Conservation (phyloP, 1,140 invertebrate genomes). For the Vanessa atalanta region DNA sequence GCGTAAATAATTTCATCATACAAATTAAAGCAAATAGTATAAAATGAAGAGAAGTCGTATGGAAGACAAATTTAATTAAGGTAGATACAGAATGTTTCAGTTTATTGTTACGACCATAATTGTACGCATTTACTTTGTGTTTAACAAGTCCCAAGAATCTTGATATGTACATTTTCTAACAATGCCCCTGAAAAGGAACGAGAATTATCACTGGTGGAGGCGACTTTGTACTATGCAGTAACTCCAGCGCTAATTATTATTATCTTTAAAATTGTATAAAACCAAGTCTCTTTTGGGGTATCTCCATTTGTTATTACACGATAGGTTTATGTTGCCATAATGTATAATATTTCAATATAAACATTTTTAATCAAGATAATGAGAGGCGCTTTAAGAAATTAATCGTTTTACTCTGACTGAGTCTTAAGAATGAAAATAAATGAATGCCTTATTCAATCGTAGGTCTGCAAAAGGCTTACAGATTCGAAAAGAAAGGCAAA, state of each 20-base stretch:
- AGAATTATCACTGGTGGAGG: slow-evolving; percentile 9
- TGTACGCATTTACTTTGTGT: slow-evolving; percentile 34
- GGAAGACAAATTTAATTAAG: slow-evolving; percentile 41
- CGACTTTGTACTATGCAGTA: not conserved
- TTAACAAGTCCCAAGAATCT: slow-evolving; percentile 40
- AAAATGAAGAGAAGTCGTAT: slow-evolving; percentile 31
- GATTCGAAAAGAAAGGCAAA: too few relatives aligned
- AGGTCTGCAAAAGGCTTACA: too few relatives aligned
- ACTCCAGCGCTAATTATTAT: not conserved
- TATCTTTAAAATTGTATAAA: too few relatives aligned
- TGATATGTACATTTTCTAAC: slow-evolving; percentile 25
- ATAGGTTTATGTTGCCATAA: too few relatives aligned
- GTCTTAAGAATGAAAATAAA: too few relatives aligned
- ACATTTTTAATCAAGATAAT: too few relatives aligned
- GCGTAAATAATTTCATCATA: slow-evolving; percentile 15
- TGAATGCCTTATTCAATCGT: too few relatives aligned
- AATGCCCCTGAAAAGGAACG: slow-evolving; percentile 13
- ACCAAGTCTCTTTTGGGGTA: too few relatives aligned
- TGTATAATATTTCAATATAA: too few relatives aligned
- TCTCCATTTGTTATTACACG: too few relatives aligned
- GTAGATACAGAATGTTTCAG: slow-evolving; percentile 26
- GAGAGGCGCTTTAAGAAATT: too few relatives aligned
- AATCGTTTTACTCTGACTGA: too few relatives aligned
- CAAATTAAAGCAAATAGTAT: slow-evolving; percentile 32
- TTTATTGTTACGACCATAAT: slow-evolving; percentile 38